Evolutionary conservation across 2,888 invertebrate genomes (phyloP).

Genomic region (Eucera pruinosa): DNA sequence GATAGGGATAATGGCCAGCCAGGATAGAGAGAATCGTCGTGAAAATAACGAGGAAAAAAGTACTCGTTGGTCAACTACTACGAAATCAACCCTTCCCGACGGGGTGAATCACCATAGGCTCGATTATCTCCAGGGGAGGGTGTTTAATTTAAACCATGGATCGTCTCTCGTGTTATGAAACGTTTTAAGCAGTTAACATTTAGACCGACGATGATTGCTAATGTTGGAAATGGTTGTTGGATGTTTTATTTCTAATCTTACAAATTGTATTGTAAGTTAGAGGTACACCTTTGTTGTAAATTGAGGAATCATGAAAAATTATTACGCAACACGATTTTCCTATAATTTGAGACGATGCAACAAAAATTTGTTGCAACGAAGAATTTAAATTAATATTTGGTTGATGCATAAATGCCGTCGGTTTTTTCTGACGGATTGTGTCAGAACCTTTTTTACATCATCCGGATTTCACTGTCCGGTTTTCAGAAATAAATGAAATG

Average conservation of each 20-base stretch:
- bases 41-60: constrained; percentile 29
- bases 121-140: constrained; percentile 72
- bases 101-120: constrained; percentile 31
- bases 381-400: no score
- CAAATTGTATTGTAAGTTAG: no score
- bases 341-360: no score
- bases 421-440: no score
- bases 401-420: no score
- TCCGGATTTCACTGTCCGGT: no score
- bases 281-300: neutral
- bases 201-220: constrained; percentile 8
- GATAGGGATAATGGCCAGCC: constrained; percentile 25
- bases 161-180: neutral
- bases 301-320: neutral
- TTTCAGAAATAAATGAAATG: no score
- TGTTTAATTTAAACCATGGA: constrained; percentile 53
- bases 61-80: constrained; percentile 8
- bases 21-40: neutral
- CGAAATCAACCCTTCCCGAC: constrained; percentile 12
- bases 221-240: constrained; percentile 8
- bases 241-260: no score
- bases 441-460: no score
- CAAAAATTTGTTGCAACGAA: no score
- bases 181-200: constrained; percentile 1
- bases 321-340: no score